Evolutionary conservation across 2,888 invertebrate genomes (phyloP), one percentile per base, ranked within the genome.

Genomic region (Cetonia aurata): DNA sequence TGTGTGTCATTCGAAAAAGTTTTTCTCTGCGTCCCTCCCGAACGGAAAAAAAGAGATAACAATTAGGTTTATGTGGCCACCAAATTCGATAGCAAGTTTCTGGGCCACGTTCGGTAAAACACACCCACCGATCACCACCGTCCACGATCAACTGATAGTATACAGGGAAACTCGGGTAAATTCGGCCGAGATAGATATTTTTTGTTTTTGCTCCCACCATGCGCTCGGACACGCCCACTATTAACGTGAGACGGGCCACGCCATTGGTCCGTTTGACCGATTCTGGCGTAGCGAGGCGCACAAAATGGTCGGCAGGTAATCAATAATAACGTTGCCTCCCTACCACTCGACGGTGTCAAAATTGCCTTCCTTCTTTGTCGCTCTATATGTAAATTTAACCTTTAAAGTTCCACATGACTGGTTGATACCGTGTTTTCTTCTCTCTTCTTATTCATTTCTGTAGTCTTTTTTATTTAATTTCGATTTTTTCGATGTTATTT

Each of bases 251-350:
- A 52, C 48, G 70, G 17, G 62, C 41, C n/a, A 48, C 66, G 62
- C 79, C 72, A 83, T 83, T 82, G 82, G 83, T 76, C 72, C 76
- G 74, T 72, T 72, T 73, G 71, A 76, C 76, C 74, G 79, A 76
- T 78, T 77, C 79, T 77, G 76, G 76, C 76, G 76, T 73, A 76
- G 74, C 72, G 77, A 77, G 79, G 77, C 76, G 76, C 81, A 84
- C 84, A 84, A 84, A 84, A 84, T 84, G 84, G 84, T 83, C 81
- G 83, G 79, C 81, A 77, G 80, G 80, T 82, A 81, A 83, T 83
- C 83, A 82, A 83, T 83, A 76, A 74, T 72, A 50, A 65, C 81
- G 79, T 76, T 75, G 72, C 71, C 73, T 73, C 77, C 76, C 78
- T 77, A 75, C 77, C 74, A 65, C 19, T 50, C 50, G 77, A 73